Conservation (phyloP, 2,888 invertebrate genomes). For the Rosalia funebris region DNA sequence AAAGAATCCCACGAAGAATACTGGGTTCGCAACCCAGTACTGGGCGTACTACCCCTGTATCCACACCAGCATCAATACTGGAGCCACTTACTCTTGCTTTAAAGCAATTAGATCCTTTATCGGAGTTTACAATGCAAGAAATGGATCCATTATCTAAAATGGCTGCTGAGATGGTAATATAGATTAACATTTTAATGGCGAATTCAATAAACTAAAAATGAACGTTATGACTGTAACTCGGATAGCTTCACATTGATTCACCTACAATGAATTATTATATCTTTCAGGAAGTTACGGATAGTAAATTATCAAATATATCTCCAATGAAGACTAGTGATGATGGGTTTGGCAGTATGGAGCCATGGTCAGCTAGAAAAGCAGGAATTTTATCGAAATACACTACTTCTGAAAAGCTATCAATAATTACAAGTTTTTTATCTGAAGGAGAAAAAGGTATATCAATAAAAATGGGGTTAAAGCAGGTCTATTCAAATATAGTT, state of each 20-base stretch:
- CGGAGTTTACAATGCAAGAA: conserved; percentile 73
- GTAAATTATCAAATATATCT: conserved; percentile 42
- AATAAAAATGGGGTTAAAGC: no score
- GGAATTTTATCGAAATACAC: conserved; percentile 90
- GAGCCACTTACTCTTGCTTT: conserved; percentile 70
- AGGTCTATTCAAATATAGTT: no score
- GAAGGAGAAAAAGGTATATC: conserved; percentile 83
- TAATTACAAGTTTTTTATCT: conserved; percentile 87
- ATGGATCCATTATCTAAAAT: conserved; percentile 75
- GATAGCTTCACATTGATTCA: no score
- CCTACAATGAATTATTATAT: no score
- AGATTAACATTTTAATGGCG: no score
- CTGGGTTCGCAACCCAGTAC: conserved; percentile 65
- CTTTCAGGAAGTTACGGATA: conserved; percentile 45
- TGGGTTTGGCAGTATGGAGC: conserved; percentile 66
- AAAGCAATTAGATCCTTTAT: conserved; percentile 80
- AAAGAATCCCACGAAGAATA: conserved; percentile 66
- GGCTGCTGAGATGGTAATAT: conserved; percentile 66
- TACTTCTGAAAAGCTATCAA: conserved; percentile 91
- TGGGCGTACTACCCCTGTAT: conserved; percentile 66
- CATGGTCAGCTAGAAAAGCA: conserved; percentile 80
- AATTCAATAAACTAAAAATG: no score
- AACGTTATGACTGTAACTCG: no score
- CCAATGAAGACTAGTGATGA: conserved; percentile 50
- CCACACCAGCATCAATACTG: conserved; percentile 61